Conservation (phyloP, 1,140 invertebrate genomes). For the Drosophila nannoptera region DNA sequence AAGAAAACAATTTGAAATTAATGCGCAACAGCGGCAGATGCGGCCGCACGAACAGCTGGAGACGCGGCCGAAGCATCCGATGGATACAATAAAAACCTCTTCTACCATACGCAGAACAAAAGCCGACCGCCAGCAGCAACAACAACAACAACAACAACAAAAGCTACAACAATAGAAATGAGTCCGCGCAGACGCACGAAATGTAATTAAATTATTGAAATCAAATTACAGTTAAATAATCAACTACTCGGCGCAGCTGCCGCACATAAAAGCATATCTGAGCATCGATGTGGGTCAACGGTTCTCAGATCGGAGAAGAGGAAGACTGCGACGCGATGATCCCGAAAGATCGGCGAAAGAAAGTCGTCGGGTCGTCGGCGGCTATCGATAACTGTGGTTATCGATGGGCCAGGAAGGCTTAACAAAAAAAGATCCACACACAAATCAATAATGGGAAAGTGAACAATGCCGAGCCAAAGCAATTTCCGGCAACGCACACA, state of each 20-base stretch:
- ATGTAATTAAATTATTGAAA: constrained; percentile 77
- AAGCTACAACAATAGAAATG: constrained; percentile 21
- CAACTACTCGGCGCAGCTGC: neutral
- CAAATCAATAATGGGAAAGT: too few species aligned
- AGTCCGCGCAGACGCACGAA: constrained; percentile 31
- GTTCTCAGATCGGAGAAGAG: neutral
- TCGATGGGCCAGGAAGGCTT: too few species aligned
- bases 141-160: constrained; percentile 10
- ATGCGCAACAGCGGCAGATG: constrained; percentile 33
- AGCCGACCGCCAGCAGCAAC: neutral
- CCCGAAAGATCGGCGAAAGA: too few species aligned
- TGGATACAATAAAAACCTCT: constrained; percentile 32
- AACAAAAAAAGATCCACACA: too few species aligned
- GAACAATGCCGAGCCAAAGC: too few species aligned
- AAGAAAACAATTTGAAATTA: constrained; percentile 57
- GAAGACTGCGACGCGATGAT: too few species aligned
- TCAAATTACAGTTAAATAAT: constrained; percentile 75
- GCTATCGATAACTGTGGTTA: too few species aligned
- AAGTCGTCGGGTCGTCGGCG: too few species aligned
- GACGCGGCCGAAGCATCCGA: constrained; percentile 1
- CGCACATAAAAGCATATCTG: constrained; percentile 1
- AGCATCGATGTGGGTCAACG: constrained; percentile 29
- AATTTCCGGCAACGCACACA: too few species aligned
- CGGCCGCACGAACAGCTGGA: neutral
- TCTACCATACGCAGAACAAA: constrained; percentile 4